Conservation (phyloP, 2,797 vertebrate species). For the Halcyon smyrnensis region DNA sequence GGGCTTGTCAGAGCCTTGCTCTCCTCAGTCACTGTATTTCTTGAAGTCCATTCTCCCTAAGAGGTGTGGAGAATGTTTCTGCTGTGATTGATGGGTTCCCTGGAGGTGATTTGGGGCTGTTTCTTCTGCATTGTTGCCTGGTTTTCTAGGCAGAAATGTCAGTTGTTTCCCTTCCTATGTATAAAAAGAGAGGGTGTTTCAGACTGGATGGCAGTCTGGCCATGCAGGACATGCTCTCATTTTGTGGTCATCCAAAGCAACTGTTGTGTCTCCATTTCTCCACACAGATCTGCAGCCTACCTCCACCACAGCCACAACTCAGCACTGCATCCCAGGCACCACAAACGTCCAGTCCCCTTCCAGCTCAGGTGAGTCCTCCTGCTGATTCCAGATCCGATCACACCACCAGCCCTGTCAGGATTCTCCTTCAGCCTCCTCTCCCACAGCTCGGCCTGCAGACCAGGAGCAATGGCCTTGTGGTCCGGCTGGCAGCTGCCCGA, state of each 20-base stretch:
- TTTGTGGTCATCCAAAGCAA: background rate
- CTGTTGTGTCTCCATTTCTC: background rate
- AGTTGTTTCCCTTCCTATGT: background rate
- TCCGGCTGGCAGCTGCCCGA: background rate
- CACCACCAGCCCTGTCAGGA: background rate
- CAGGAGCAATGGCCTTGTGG: accelerated
- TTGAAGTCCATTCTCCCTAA: background rate
- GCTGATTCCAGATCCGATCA: accelerated
- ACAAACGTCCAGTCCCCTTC: conserved; percentile 70
- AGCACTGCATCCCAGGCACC: conserved; percentile 67
- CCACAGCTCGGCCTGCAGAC: background rate
- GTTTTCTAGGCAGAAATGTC: background rate
- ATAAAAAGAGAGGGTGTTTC: background rate
- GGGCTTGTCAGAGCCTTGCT: background rate
- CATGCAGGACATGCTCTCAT: background rate
- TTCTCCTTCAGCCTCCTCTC: background rate
- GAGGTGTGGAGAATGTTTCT: background rate
- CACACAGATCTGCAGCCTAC: conserved; percentile 62
- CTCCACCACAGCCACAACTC: conserved; percentile 59
- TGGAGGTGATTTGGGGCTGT: background rate
- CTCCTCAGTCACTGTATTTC: background rate
- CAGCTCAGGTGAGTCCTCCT: conserved; percentile 59
- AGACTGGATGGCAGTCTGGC: accelerated
- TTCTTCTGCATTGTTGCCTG: background rate
- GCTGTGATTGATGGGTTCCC: background rate